These are phyloP conservation scores for Ellobius talpinus DNA, from an alignment of 2,113 vertebrate genomes.

Conservation along the genomic window DNA sequence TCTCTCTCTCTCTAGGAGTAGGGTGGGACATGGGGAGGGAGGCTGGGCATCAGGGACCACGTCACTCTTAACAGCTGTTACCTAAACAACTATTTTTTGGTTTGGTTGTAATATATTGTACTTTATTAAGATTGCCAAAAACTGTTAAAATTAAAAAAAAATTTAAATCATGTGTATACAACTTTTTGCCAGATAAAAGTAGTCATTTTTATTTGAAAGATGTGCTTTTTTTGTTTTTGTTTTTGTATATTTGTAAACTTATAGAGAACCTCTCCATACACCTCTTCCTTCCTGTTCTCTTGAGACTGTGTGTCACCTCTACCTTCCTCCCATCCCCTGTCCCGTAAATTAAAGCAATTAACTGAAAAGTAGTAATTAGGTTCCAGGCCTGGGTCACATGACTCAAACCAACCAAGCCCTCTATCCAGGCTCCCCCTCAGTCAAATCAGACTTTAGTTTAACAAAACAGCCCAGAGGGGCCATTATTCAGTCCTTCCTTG, in stretches of 20 bases:
- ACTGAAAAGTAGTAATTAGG: conserved; percentile 56
- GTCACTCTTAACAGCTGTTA: conserved; percentile 84
- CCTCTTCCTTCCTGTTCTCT: conserved; percentile 75
- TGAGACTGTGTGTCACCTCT: conserved; percentile 40
- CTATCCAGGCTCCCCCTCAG: background rate
- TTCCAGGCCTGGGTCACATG: background rate
- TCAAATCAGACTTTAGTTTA: conserved; percentile 53
- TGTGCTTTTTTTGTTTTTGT: conserved; percentile 85
- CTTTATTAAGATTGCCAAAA: conserved; percentile 94
- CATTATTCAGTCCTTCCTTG: background rate
- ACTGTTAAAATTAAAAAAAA: conserved; percentile 87
- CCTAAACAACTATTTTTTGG: conserved; percentile 88
- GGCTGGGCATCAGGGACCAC: conserved; percentile 80
- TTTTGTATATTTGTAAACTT: conserved; percentile 94
- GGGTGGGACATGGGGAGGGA: conserved; percentile 78
- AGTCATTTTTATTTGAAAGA: conserved; percentile 85
- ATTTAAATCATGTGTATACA: conserved; percentile 87
- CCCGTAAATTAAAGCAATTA: conserved; percentile 47
- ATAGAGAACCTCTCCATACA: conserved; percentile 84
- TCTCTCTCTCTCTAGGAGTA: conserved; percentile 81
- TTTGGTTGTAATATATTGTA: conserved; percentile 92
- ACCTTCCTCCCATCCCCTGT: conserved; percentile 42
- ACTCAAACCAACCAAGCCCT: conserved; percentile 1
- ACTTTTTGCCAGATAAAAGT: conserved; percentile 87
- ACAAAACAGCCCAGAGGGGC: conserved; percentile 22